Percentiles rank a stretch among this genome's conserved stretches.
Evolutionary conservation across 2,888 invertebrate species (phyloP).

Genomic region (Schrankia costaestrigalis): DNA sequence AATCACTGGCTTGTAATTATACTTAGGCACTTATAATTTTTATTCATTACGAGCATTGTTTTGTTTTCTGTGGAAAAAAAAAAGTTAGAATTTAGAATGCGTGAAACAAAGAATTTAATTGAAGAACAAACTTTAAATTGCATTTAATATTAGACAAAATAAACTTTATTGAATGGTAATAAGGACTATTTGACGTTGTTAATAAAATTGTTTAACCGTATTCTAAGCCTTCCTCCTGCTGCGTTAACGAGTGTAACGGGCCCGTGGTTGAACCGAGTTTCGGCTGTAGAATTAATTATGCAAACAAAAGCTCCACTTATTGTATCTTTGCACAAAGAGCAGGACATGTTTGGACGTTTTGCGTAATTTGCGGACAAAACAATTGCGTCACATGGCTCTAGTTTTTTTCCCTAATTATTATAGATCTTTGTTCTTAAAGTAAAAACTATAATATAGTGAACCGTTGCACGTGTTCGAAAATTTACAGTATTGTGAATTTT

Average conservation of each 20-base stretch:
- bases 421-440: conserved; percentile 11
- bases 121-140: conserved; percentile 16
- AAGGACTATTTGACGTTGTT: conserved; percentile 18
- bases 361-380: conserved; percentile 69
- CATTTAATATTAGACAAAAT: conserved; percentile 14
- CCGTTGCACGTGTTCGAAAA: conserved; percentile 15
- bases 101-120: conserved; percentile 48
- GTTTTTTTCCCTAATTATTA: conserved; percentile 19
- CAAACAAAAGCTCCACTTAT: conserved; percentile 68
- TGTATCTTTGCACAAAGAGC: conserved; percentile 62
- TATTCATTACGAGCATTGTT: conserved; percentile 58
- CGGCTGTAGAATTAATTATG: conserved; percentile 69
- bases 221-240: conserved; percentile 51
- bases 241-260: conserved; percentile 71
- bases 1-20: conserved; percentile 46
- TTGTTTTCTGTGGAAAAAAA: conserved; percentile 55
- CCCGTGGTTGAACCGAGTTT: conserved; percentile 64
- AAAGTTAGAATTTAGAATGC: conserved; percentile 56
- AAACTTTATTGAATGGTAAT: conserved; percentile 21
- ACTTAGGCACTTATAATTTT: conserved; percentile 44
- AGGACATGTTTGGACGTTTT: conserved; percentile 72
- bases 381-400: conserved; percentile 43
- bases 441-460: conserved; percentile 1
- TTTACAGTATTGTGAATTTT: conserved; percentile 9
- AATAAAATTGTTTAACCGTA: conserved; percentile 33